These are phyloP conservation scores for Homarus gammarus DNA, from an alignment of 2,888 invertebrate species.

Conservation along the genomic window DNA sequence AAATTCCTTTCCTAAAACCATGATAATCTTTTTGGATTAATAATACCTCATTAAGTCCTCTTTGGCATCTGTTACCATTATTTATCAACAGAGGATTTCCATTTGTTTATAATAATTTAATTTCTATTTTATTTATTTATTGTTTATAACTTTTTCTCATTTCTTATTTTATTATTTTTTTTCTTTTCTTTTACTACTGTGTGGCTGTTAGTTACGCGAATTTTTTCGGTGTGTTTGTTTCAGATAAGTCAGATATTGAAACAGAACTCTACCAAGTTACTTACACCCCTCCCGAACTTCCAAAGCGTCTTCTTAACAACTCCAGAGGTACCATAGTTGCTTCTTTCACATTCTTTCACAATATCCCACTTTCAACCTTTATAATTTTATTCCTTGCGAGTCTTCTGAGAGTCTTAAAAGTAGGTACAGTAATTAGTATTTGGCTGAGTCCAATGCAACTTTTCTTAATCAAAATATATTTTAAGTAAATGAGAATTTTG, in stretches of 20 bases:
- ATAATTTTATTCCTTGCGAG: conserved; percentile 32
- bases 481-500: conserved; percentile 43
- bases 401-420: conserved; percentile 53
- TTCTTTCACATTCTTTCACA: conserved; percentile 65
- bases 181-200: conserved; percentile 62
- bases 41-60: neutral
- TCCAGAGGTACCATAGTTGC: conserved; percentile 74
- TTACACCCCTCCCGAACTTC: conserved; percentile 99
- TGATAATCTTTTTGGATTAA: neutral
- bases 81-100: too few relatives aligned
- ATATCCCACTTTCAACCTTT: conserved; percentile 56
- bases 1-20: neutral
- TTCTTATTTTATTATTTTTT: conserved; percentile 2
- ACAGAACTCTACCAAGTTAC: conserved; percentile 83
- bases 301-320: conserved; percentile 86
- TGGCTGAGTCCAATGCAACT: conserved; percentile 42
- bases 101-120: neutral
- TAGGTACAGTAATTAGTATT: conserved; percentile 65
- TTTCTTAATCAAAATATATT: conserved; percentile 14
- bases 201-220: conserved; percentile 67
- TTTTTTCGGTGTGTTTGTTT: conserved; percentile 76
- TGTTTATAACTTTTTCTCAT: neutral
- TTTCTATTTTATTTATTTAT: conserved; percentile 1
- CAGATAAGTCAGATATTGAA: conserved; percentile 76
- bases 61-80: too few relatives aligned